Base-by-base conservation (phyloP, 1,140 invertebrate genomes). In the Sycophila sp. region DNA sequence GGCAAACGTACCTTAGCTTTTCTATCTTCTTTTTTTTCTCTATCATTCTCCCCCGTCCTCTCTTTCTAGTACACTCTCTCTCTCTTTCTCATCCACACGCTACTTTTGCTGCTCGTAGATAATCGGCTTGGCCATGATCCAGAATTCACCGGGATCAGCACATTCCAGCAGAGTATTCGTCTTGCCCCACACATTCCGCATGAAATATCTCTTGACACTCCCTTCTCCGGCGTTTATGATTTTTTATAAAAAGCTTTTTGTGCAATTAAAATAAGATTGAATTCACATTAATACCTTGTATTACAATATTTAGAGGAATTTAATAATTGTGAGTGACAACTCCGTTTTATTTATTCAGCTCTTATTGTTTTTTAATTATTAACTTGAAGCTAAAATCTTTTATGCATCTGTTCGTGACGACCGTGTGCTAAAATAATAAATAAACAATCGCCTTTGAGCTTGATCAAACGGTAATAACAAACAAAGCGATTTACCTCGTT, bases 41-140 rank as follows among this genome's bases (percentile, higher is more conserved):
- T 32, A 13, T 19, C 8, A 1, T 28, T 32, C 28, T 55, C 4
- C 22, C 17, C 55, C 49, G 24, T 28, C 19, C 19, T 24, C 28
- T 51, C 49, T 51, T 51, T 51, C n/a, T n/a, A n/a, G n/a, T n/a
- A n/a, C n/a, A n/a, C n/a, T n/a, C n/a, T n/a, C 34, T 56, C 30
- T 19, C 30, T 47, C 40, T 63, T 26, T 30, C 30, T 32, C 30
- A 10, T 15, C 26, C 47, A 7, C 47, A 6, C 11, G 36, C 8
- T n/a, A 30, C 62, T 51, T 47, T 47, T 22, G 17, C 26, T 19
- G 15, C 40, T 49, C 62, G 62, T 34, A 34, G 62, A 64, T 64
- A 51, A 64, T 17, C 47, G 62, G 62, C 62, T 64, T 64, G 62
- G 62, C 62, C 38, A 4, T 11, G 45, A 51, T 64, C 62, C 62